phyloP scores from a whole-genome alignment of 92 coral and sea anemone species.

The Parazoanthus atlanticus region DNA sequence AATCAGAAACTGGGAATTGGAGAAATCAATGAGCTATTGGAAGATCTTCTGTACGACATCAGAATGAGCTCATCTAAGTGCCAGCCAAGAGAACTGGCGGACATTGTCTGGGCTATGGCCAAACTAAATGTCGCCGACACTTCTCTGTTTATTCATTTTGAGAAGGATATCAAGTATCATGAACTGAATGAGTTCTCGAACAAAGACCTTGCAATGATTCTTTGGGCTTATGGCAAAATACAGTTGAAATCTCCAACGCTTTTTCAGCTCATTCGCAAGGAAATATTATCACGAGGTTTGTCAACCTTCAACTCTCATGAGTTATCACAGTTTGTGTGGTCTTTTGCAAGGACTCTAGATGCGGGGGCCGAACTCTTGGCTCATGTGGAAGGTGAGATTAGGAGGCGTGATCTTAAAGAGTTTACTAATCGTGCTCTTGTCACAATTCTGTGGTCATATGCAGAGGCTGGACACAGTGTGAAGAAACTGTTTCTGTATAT shows the following conservation, averaged over 20 bases:
- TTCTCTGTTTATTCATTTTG: slow-evolving; percentile 62
- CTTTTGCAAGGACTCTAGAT: slow-evolving; percentile 73
- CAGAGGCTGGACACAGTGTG: slow-evolving; percentile 67
- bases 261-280: slow-evolving; percentile 59
- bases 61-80: slow-evolving; percentile 29
- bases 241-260: slow-evolving; percentile 54
- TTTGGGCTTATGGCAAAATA: slow-evolving; percentile 79
- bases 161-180: slow-evolving; percentile 52
- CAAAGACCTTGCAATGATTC: slow-evolving; percentile 76
- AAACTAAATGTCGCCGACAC: slow-evolving; percentile 39
- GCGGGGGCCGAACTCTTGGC: slow-evolving; percentile 77
- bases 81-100: slow-evolving; percentile 68
- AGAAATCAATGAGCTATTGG: slow-evolving; percentile 20
- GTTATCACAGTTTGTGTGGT: slow-evolving; percentile 79
- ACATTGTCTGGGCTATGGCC: slow-evolving; percentile 72
- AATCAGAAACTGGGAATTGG: not conserved
- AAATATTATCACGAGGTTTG: slow-evolving; percentile 64
- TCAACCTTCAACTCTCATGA: slow-evolving; percentile 60
- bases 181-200: slow-evolving; percentile 62
- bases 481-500: slow-evolving; percentile 66
- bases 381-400: slow-evolving; percentile 60
- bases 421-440: slow-evolving; percentile 66
- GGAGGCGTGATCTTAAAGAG: slow-evolving; percentile 56
- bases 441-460: slow-evolving; percentile 76
- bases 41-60: slow-evolving; percentile 57